Conservation (phyloP, 1,140 invertebrate genomes). For the Coenobita brevimanus region DNA sequence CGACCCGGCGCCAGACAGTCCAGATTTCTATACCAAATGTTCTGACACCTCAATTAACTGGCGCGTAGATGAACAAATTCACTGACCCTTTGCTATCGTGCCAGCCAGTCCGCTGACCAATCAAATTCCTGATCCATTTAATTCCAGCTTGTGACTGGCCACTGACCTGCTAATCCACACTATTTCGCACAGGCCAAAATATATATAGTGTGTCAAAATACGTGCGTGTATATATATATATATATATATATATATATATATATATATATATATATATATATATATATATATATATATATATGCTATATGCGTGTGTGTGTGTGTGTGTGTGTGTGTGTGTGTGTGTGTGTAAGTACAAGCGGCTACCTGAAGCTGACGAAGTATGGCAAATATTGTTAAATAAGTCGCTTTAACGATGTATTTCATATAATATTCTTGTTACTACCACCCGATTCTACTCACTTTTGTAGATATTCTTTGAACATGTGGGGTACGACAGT, state of each 20-base stretch:
- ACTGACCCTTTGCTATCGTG: conserved; percentile 63
- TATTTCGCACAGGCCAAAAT: conserved; percentile 56
- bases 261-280: background rate
- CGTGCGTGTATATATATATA: background rate
- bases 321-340: no score
- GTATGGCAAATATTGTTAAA: no score
- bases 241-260: background rate
- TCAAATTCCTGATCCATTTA: conserved; percentile 65
- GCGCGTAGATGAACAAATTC: conserved; percentile 59
- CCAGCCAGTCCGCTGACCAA: conserved; percentile 63
- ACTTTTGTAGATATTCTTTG: no score
- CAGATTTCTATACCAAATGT: conserved; percentile 66
- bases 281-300: no score
- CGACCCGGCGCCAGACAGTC: conserved; percentile 47
- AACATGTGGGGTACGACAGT: no score
- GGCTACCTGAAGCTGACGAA: no score
- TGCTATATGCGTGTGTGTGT: no score
- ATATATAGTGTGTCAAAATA: conserved; percentile 1
- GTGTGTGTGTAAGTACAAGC: no score
- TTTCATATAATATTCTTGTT: no score
- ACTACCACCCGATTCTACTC: no score
- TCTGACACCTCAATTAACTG: conserved; percentile 65
- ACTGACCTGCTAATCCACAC: conserved; percentile 56
- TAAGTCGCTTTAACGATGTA: no score
- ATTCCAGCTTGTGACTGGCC: conserved; percentile 62